Percentiles rank a stretch among this genome's conserved stretches.
Conservation (phyloP, 1,140 invertebrate species). For the Philaenus spumarius region DNA sequence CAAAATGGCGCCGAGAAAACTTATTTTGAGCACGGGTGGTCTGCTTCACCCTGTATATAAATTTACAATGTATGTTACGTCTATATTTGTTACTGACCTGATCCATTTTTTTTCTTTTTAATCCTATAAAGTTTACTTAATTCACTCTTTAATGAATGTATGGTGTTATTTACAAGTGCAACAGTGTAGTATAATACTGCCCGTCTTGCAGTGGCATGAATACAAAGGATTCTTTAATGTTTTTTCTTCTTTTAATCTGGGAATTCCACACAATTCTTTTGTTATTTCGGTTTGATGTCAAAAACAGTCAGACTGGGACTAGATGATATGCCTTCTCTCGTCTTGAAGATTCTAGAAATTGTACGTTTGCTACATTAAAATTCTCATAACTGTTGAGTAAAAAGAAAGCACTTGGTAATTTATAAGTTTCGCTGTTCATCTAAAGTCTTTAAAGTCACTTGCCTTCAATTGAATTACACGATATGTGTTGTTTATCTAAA, state of each 20-base stretch:
- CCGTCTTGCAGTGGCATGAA: not conserved
- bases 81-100: too few relatives aligned
- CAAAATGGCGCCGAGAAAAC: too few relatives aligned
- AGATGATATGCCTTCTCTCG: not conserved
- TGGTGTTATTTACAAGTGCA: not conserved
- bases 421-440: slow-evolving; percentile 9
- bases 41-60: too few relatives aligned
- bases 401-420: slow-evolving; percentile 21
- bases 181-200: not conserved
- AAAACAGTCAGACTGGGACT: not conserved
- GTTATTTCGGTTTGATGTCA: not conserved
- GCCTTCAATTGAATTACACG: slow-evolving; percentile 17
- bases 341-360: slow-evolving; percentile 5
- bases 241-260: not conserved
- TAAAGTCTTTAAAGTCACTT: slow-evolving; percentile 21
- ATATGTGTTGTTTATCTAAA: slow-evolving; percentile 17
- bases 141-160: too few relatives aligned
- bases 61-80: too few relatives aligned
- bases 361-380: not conserved
- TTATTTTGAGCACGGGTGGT: too few relatives aligned
- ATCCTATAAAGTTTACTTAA: too few relatives aligned
- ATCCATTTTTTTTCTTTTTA: too few relatives aligned
- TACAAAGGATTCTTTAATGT: not conserved
- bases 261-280: not conserved
- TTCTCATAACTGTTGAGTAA: slow-evolving; percentile 3